Conservation (phyloP, 2,797 vertebrate species). For the Eurystomus glaucurus region DNA sequence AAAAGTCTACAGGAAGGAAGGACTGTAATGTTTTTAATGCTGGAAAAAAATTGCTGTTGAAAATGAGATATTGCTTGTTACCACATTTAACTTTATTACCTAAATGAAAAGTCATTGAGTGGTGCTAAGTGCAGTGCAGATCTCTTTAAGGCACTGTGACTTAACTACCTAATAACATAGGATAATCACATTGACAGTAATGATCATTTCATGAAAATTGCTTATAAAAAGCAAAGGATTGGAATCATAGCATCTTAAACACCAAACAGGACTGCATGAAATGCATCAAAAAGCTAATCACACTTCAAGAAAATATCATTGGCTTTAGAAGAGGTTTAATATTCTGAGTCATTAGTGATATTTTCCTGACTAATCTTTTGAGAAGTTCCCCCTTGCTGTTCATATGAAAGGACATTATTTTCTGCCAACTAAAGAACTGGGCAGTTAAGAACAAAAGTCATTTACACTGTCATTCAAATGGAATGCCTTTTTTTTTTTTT, state of each 20-base stretch:
- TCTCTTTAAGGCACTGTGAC: neutral
- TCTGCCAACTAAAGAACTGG: neutral
- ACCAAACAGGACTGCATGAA: neutral
- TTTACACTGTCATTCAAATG: conserved; percentile 13
- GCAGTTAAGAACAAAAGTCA: conserved; percentile 13
- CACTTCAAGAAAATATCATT: neutral
- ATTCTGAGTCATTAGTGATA: conserved; percentile 38
- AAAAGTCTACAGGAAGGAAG: neutral
- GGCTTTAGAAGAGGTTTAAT: conserved; percentile 19
- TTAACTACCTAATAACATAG: neutral
- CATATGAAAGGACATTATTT: conserved; percentile 16
- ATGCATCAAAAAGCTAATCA: neutral
- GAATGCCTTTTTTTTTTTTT: neutral
- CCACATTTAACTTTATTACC: neutral
- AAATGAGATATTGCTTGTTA: neutral
- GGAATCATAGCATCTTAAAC: neutral
- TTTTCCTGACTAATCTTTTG: conserved; percentile 37
- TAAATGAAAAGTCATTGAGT: neutral
- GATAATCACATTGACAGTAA: neutral
- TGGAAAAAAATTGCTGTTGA: neutral
- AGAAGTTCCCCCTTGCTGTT: conserved; percentile 38
- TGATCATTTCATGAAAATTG: neutral
- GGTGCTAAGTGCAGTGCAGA: neutral
- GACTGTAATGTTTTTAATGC: neutral
- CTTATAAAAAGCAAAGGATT: neutral